phyloP scores from a whole-genome alignment of 2,888 invertebrate species.

The Ditula angustiorana region DNA sequence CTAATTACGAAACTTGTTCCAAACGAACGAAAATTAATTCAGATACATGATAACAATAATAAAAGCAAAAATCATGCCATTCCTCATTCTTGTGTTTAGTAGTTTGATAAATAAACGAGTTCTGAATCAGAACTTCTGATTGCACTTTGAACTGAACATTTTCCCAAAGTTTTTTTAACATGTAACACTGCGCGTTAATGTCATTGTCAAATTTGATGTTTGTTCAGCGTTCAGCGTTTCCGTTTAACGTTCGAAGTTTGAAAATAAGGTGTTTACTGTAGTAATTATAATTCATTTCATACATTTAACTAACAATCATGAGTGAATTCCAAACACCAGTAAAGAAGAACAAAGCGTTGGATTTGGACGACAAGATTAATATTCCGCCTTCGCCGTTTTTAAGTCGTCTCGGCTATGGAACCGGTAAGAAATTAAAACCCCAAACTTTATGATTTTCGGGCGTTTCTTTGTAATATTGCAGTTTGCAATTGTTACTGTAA shows the following conservation, averaged over 20 bases:
- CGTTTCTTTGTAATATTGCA: too few species aligned
- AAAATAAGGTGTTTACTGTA: not conserved
- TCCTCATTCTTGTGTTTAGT: too few species aligned
- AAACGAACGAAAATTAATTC: too few species aligned
- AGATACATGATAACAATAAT: too few species aligned
- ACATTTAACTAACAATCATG: constrained; percentile 50
- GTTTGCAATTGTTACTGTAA: too few species aligned
- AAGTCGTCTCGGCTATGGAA: constrained; percentile 90
- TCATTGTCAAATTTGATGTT: not conserved
- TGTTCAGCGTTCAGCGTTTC: not conserved
- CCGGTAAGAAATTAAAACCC: constrained; percentile 77
- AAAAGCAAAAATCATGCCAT: too few species aligned
- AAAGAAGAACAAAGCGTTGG: constrained; percentile 58
- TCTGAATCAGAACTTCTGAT: too few species aligned
- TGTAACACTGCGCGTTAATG: not conserved
- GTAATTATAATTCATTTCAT: not conserved
- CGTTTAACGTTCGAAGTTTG: constrained; percentile 19
- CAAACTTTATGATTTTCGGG: not conserved
- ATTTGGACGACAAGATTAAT: constrained; percentile 62
- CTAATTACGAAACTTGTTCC: too few species aligned
- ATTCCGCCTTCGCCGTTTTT: constrained; percentile 91
- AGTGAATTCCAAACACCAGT: constrained; percentile 74
- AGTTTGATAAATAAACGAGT: too few species aligned
- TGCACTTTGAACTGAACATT: too few species aligned
- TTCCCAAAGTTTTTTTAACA: not conserved